Percentiles rank a stretch among this genome's conserved stretches.
Evolutionary conservation across 2,888 invertebrate species (phyloP).

Genomic region (Mythimna albipuncta): DNA sequence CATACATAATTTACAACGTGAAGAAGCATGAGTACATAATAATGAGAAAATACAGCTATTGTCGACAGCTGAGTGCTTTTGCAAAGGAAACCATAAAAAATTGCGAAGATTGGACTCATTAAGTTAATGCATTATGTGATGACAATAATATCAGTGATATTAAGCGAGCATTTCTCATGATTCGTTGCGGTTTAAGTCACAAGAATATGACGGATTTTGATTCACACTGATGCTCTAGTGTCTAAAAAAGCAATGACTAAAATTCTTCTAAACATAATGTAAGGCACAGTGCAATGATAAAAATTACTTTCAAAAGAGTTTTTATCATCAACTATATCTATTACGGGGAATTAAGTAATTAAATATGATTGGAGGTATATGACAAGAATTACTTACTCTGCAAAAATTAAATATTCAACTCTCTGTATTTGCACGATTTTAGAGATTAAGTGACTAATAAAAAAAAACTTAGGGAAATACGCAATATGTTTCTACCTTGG

Average conservation of each 20-base stretch:
- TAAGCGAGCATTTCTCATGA: conserved; percentile 46
- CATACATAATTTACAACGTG: conserved; percentile 29
- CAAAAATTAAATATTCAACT: not conserved
- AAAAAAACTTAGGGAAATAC: not conserved
- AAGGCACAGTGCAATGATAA: too few relatives aligned
- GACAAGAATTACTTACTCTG: not conserved
- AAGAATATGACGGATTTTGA: not conserved
- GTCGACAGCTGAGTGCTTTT: conserved; percentile 49
- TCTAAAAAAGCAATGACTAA: not conserved
- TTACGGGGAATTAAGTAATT: not conserved
- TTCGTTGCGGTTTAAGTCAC: conserved; percentile 28
- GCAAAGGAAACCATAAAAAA: conserved; percentile 58
- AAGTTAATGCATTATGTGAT: conserved; percentile 53
- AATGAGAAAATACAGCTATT: conserved; percentile 47
- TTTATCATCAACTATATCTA: not conserved
- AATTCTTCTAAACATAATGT: not conserved
- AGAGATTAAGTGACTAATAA: not conserved
- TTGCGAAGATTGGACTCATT: conserved; percentile 59
- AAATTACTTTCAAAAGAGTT: not conserved
- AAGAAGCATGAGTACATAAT: conserved; percentile 39
- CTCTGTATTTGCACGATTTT: not conserved
- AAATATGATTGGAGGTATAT: not conserved
- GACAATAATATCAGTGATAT: conserved; percentile 50
- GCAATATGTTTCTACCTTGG: conserved; percentile 4
- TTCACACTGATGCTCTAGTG: not conserved